Evolutionary conservation across 2,797 vertebrate genomes (phyloP).

Genomic region (Falco biarmicus): DNA sequence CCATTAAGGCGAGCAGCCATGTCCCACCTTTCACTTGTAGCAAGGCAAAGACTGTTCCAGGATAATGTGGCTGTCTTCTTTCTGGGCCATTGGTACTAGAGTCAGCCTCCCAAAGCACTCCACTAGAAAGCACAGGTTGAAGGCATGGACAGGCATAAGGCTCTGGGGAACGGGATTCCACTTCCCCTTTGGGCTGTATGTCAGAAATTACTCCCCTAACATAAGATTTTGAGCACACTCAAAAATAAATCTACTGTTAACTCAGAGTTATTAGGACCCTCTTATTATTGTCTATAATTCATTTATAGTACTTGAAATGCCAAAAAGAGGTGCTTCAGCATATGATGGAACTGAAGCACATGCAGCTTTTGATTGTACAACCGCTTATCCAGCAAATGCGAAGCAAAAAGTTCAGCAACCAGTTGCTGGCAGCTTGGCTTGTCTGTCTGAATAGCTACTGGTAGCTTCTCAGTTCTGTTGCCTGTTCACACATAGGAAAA

Average conservation of each 20-base stretch:
- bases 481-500: background rate
- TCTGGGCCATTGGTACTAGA: accelerated
- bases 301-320: background rate
- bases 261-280: background rate
- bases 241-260: background rate
- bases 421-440: background rate
- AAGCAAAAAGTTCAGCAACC: background rate
- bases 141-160: background rate
- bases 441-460: background rate
- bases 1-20: accelerated
- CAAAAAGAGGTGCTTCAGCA: background rate
- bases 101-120: background rate
- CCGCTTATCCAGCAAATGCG: background rate
- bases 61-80: background rate
- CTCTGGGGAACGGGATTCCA: background rate
- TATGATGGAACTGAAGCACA: background rate
- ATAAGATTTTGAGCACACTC: background rate
- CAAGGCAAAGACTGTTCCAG: background rate
- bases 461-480: background rate
- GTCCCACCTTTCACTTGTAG: background rate
- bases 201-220: background rate
- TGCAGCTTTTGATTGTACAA: background rate
- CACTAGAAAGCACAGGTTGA: background rate
- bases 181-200: background rate
- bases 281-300: background rate